Evolutionary conservation across 2,797 vertebrate genomes (phyloP).

Genomic region (Melanotaenia maccullochi): DNA sequence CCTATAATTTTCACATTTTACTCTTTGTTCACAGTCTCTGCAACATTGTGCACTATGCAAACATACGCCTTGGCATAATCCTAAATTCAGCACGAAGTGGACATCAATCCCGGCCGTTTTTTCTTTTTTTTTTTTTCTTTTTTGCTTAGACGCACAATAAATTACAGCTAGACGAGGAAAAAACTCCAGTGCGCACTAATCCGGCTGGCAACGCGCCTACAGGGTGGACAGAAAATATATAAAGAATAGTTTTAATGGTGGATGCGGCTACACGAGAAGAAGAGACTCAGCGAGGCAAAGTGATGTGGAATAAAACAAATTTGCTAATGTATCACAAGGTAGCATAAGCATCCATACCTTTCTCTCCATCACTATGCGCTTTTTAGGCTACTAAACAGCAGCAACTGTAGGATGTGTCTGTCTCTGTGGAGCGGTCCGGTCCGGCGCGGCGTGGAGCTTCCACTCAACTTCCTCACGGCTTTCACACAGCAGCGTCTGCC

Average conservation of each 20-base stretch:
- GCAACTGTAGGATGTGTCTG: constrained; percentile 58
- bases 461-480: constrained; percentile 79
- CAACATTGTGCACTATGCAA: constrained; percentile 43
- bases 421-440: constrained; percentile 54
- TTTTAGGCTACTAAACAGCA: constrained; percentile 63
- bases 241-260: constrained; percentile 72
- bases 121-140: neutral
- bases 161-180: constrained; percentile 63
- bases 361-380: constrained; percentile 84
- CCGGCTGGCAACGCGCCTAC: constrained; percentile 60
- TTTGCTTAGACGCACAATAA: constrained; percentile 54
- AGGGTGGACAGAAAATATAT: constrained; percentile 49
- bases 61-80: constrained; percentile 14
- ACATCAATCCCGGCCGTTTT: constrained; percentile 12
- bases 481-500: constrained; percentile 58
- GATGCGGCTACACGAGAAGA: constrained; percentile 56
- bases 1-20: constrained; percentile 53
- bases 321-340: constrained; percentile 47
- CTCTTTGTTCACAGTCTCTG: constrained; percentile 13
- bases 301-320: constrained; percentile 60
- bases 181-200: constrained; percentile 78
- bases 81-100: constrained; percentile 26
- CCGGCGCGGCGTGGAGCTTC: constrained; percentile 56
- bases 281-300: constrained; percentile 40
- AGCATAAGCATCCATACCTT: constrained; percentile 82